Conservation (phyloP, 2,888 invertebrate genomes). For the Drosophila rubida region DNA sequence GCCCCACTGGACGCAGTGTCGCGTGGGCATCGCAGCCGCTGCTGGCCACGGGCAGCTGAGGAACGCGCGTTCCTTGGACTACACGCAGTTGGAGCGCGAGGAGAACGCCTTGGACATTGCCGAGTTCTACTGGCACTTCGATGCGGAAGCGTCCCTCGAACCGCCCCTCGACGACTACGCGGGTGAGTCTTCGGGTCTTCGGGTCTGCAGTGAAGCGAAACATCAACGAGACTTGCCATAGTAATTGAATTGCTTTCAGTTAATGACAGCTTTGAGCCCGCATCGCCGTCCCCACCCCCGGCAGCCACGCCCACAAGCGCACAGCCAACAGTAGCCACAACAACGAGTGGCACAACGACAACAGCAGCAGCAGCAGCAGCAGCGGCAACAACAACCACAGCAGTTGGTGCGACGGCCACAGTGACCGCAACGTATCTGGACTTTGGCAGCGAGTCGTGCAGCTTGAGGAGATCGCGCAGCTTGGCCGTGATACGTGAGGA, state of each 20-base stretch:
- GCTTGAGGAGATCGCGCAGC: conserved; percentile 89
- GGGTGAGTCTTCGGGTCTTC: conserved; percentile 56
- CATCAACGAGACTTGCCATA: neutral
- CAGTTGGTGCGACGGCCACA: conserved; percentile 19
- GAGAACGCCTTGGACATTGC: conserved; percentile 83
- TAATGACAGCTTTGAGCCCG: conserved; percentile 50
- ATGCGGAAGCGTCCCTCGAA: conserved; percentile 79
- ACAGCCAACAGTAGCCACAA: neutral
- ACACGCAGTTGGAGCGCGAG: conserved; percentile 79
- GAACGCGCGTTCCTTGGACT: conserved; percentile 83
- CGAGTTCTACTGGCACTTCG: conserved; percentile 84
- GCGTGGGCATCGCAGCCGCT: conserved; percentile 45
- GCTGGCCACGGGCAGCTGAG: conserved; percentile 73
- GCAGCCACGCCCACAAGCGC: conserved; percentile 7
- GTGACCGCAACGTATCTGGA: conserved; percentile 72
- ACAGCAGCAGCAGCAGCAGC: conserved; percentile 19
- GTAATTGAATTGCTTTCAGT: conserved; percentile 41
- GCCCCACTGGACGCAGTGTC: conserved; percentile 79
- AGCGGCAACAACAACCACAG: conserved; percentile 35
- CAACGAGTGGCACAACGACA: conserved; percentile 16
- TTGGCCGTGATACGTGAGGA: conserved; percentile 92
- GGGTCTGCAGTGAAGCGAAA: conserved; percentile 41
- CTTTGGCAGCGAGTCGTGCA: conserved; percentile 85
- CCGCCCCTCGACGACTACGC: conserved; percentile 55
- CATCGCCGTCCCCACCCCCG: conserved; percentile 10